Evolutionary conservation across 2,888 invertebrate species (phyloP).

Genomic region (Tetragonula carbonaria): DNA sequence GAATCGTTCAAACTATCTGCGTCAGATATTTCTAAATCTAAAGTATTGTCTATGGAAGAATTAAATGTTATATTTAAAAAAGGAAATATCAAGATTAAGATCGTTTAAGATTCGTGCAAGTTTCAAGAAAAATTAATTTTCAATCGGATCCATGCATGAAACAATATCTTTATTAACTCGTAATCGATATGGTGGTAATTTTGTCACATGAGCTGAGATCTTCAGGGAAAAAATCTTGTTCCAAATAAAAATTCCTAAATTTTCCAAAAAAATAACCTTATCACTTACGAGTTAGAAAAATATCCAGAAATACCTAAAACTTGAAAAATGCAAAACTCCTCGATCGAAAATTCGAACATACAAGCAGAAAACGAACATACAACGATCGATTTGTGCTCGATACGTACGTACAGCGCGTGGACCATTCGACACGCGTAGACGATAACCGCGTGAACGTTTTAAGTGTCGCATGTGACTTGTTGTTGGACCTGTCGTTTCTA

Average conservation of each 20-base stretch:
- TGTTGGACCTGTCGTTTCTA: constrained; percentile 70
- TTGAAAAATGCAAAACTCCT: neutral
- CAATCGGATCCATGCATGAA: neutral
- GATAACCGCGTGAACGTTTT: constrained; percentile 77
- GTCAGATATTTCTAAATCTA: neutral
- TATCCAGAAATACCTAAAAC: neutral
- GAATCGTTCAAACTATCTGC: constrained; percentile 25
- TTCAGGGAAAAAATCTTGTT: too few relatives aligned
- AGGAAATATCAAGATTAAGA: neutral
- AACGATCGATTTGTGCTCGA: constrained; percentile 44
- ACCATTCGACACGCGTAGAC: constrained; percentile 66
- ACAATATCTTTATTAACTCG: neutral
- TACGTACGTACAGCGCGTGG: constrained; percentile 39
- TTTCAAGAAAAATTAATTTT: neutral
- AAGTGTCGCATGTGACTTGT: constrained; percentile 81
- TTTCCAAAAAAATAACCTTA: too few relatives aligned
- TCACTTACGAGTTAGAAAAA: neutral
- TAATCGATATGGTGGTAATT: too few relatives aligned
- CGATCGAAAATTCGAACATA: neutral
- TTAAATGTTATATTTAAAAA: neutral
- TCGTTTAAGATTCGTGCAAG: neutral
- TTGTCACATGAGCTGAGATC: too few relatives aligned
- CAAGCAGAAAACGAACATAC: neutral
- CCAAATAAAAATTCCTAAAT: neutral
- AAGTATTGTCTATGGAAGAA: neutral